phyloP scores from a whole-genome alignment of 2,888 invertebrate species.

The Drosophila algonquin region DNA sequence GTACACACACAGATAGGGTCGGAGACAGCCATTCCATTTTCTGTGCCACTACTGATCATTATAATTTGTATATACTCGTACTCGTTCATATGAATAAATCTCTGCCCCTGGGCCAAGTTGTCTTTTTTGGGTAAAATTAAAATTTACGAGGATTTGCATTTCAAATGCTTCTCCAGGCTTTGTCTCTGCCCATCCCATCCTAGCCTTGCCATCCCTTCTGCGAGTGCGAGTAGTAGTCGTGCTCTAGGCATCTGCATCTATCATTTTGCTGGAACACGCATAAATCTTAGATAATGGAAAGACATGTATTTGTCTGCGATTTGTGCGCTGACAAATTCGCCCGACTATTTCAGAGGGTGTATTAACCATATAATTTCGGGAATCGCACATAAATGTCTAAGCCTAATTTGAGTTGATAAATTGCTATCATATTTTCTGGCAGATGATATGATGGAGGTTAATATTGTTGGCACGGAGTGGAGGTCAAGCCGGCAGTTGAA shows the following conservation, averaged over 20 bases:
- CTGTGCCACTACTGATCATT: conserved; percentile 65
- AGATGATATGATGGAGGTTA: conserved; percentile 21
- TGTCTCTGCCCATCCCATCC: conserved; percentile 12
- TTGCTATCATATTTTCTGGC: conserved; percentile 45
- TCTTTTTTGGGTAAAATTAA: conserved; percentile 57
- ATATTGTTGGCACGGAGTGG: not conserved
- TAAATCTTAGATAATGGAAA: conserved; percentile 71
- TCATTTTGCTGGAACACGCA: conserved; percentile 66
- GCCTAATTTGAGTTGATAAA: conserved; percentile 60
- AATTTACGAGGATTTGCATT: conserved; percentile 77
- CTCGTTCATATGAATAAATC: conserved; percentile 62
- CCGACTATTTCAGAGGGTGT: conserved; percentile 40
- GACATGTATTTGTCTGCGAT: conserved; percentile 51
- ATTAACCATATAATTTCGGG: conserved; percentile 36
- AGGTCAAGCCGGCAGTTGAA: conserved; percentile 8
- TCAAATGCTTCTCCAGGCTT: conserved; percentile 50
- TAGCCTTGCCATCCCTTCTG: conserved; percentile 8
- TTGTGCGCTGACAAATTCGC: conserved; percentile 67
- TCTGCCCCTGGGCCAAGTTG: conserved; percentile 33
- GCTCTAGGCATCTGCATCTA: conserved; percentile 61
- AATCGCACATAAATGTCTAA: conserved; percentile 53
- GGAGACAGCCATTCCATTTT: conserved; percentile 24
- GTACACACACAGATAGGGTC: conserved; percentile 9
- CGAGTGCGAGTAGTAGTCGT: not conserved
- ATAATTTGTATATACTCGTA: conserved; percentile 44